Conservation (phyloP, 2,888 invertebrate genomes). For the Troides helena region DNA sequence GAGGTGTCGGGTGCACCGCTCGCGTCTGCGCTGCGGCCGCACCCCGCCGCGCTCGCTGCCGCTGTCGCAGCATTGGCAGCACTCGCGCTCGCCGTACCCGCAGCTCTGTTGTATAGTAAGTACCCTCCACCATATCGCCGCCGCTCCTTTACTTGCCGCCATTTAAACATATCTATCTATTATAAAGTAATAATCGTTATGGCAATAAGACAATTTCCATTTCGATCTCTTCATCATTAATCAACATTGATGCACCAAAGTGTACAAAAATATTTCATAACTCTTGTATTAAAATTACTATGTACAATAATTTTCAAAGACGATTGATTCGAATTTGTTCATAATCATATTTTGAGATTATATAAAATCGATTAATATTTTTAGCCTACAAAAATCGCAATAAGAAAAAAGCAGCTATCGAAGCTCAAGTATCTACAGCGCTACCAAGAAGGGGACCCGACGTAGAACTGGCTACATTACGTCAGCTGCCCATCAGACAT, state of each 20-base stretch:
- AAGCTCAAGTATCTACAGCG: constrained; percentile 73
- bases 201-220: no score
- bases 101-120: constrained; percentile 46
- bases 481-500: constrained; percentile 92
- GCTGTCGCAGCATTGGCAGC: constrained; percentile 78
- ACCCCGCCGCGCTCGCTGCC: constrained; percentile 54
- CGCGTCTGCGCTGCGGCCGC: constrained; percentile 37
- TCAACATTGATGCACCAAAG: no score
- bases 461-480: constrained; percentile 91
- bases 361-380: neutral
- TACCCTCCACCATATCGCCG: neutral
- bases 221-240: no score
- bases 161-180: neutral
- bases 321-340: neutral
- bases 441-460: constrained; percentile 82
- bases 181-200: no score
- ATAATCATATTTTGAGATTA: neutral
- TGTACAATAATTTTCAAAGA: neutral
- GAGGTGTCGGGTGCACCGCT: constrained; percentile 58
- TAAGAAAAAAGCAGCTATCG: constrained; percentile 84
- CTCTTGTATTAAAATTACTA: no score
- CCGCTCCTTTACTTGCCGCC: no score
- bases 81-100: constrained; percentile 74
- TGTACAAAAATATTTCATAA: no score
- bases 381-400: constrained; percentile 82